Percentiles rank a stretch among this genome's conserved stretches.
Evolutionary conservation across 2,797 vertebrate species (phyloP).

Genomic region (Mallotus villosus): DNA sequence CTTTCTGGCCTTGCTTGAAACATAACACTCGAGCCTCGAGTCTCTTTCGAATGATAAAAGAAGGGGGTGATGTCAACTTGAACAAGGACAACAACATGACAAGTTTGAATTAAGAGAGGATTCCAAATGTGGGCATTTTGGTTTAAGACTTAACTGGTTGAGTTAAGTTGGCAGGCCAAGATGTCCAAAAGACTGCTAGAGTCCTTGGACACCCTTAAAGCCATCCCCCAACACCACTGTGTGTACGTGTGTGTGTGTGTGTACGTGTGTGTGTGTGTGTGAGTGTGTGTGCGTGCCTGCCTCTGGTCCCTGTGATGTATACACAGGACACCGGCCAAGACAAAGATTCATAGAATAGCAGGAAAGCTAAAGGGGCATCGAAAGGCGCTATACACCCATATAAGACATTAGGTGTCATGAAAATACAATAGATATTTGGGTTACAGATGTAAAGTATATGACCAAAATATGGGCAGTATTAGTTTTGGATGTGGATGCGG

Average conservation of each 20-base stretch:
- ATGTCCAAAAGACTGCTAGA: neutral
- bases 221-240: neutral
- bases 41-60: too few species aligned
- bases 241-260: neutral
- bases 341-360: slow-evolving; percentile 41
- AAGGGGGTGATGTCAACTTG: too few species aligned
- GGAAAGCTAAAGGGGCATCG: slow-evolving; percentile 30
- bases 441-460: slow-evolving; percentile 48
- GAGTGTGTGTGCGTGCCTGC: slow-evolving; percentile 20
- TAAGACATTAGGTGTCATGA: slow-evolving; percentile 25
- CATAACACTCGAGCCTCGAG: too few species aligned
- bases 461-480: slow-evolving; percentile 41
- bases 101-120: too few species aligned
- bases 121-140: neutral
- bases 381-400: slow-evolving; percentile 38
- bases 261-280: neutral
- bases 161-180: neutral
- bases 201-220: slow-evolving; percentile 8
- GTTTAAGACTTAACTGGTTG: neutral
- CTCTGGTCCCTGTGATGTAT: slow-evolving; percentile 34
- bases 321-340: slow-evolving; percentile 36
- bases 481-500: slow-evolving; percentile 25
- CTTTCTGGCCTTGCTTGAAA: too few species aligned
- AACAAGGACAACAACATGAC: too few species aligned
- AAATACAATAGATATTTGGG: slow-evolving; percentile 46